Percentiles rank a stretch among this genome's conserved stretches.
phyloP scores from a whole-genome alignment of 2,888 invertebrate genomes.

The Phasia obesa region DNA sequence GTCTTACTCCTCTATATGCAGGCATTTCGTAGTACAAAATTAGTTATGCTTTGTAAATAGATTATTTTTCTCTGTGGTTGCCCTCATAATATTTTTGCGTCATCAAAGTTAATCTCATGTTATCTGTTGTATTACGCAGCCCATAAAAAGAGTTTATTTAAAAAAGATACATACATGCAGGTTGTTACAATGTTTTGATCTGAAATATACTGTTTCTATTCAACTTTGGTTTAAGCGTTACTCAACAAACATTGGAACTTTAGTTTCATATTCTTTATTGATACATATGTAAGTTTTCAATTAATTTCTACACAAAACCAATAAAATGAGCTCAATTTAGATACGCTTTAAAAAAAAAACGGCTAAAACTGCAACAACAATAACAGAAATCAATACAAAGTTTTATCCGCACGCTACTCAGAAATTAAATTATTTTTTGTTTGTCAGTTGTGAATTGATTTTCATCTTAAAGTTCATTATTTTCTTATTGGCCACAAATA shows the following conservation, averaged over 20 bases:
- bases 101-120: too few species aligned
- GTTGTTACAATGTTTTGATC: conserved; percentile 4
- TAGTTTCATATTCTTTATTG: background rate
- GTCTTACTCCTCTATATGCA: too few species aligned
- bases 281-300: background rate
- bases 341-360: conserved; percentile 10
- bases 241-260: background rate
- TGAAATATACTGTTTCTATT: background rate
- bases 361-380: conserved; percentile 10
- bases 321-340: conserved; percentile 48
- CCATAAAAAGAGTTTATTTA: too few species aligned
- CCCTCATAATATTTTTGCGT: too few species aligned
- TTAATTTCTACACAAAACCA: conserved; percentile 12
- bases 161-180: background rate
- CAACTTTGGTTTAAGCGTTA: background rate
- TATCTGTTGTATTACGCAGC: too few species aligned
- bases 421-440: conserved; percentile 57
- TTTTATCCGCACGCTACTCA: background rate
- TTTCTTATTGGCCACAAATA: conserved; percentile 16
- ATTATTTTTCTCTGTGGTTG: too few species aligned
- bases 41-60: too few species aligned
- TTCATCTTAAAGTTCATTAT: conserved; percentile 42
- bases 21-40: too few species aligned
- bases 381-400: conserved; percentile 1
- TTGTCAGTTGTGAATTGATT: conserved; percentile 46